Evolutionary conservation across 2,797 vertebrate species (phyloP).

Genomic region (Podargus strigoides): DNA sequence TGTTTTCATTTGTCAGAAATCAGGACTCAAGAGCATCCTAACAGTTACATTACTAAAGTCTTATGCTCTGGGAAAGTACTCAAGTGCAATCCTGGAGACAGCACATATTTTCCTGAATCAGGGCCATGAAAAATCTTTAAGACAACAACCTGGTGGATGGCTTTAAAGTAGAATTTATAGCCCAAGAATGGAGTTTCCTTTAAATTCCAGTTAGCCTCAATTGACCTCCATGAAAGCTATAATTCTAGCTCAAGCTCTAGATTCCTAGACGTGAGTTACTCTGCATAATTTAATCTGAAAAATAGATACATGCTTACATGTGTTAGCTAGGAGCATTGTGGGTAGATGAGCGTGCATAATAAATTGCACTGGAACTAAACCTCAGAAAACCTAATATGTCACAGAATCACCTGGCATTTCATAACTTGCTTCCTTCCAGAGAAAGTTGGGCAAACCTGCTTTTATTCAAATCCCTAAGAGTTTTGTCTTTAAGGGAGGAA

Average conservation of each 20-base stretch:
- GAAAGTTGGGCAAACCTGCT: no score
- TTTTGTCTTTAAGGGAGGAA: no score
- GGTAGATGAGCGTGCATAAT: background rate
- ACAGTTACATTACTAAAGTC: background rate
- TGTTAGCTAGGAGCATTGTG: rapidly evolving
- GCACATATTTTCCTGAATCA: background rate
- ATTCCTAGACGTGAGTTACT: background rate
- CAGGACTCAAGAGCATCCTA: background rate
- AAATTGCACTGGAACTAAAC: no score
- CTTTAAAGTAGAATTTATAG: background rate
- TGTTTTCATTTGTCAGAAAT: background rate
- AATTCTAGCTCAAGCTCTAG: background rate
- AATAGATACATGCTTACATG: background rate
- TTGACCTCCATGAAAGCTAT: background rate
- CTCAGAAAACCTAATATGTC: no score
- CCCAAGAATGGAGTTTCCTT: background rate
- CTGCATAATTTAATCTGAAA: background rate
- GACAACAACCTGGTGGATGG: background rate
- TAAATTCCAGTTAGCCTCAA: background rate
- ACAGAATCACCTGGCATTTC: no score
- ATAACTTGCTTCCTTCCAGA: no score
- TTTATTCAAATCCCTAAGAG: no score
- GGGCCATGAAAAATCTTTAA: background rate
- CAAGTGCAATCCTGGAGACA: background rate
- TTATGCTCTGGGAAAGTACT: background rate